These are phyloP conservation scores for Pangasius macronema DNA, from an alignment of 2,797 vertebrate species.

Conservation along the genomic window DNA sequence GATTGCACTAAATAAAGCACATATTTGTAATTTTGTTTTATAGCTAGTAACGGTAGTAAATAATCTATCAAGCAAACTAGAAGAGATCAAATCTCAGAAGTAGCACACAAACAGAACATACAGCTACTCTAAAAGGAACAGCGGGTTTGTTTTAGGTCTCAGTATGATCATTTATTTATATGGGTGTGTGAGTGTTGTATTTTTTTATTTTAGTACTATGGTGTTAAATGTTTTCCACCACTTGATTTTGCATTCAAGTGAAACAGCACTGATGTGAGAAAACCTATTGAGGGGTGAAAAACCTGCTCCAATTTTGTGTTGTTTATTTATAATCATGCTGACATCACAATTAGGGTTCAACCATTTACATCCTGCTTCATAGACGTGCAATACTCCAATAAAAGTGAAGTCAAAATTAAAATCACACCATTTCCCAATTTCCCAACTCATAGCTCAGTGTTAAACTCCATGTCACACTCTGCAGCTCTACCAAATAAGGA, in stretches of 20 bases:
- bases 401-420: neutral
- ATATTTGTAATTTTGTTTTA: neutral
- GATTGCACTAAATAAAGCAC: neutral
- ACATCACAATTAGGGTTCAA: conserved; percentile 9
- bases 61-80: neutral
- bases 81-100: neutral
- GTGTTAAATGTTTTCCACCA: conserved; percentile 1
- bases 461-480: neutral
- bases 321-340: neutral
- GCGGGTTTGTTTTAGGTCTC: neutral
- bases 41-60: neutral
- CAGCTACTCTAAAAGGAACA: neutral
- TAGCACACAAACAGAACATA: neutral
- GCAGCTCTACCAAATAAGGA: neutral
- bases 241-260: conserved; percentile 11
- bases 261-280: neutral
- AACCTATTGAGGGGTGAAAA: neutral
- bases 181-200: neutral
- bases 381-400: neutral
- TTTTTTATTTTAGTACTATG: neutral
- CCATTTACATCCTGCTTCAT: neutral
- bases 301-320: neutral
- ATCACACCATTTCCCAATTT: neutral
- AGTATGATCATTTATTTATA: neutral
- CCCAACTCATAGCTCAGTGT: neutral